These are phyloP conservation scores for Blastobasis adustella DNA, from an alignment of 2,888 invertebrate genomes.

Conservation along the genomic window DNA sequence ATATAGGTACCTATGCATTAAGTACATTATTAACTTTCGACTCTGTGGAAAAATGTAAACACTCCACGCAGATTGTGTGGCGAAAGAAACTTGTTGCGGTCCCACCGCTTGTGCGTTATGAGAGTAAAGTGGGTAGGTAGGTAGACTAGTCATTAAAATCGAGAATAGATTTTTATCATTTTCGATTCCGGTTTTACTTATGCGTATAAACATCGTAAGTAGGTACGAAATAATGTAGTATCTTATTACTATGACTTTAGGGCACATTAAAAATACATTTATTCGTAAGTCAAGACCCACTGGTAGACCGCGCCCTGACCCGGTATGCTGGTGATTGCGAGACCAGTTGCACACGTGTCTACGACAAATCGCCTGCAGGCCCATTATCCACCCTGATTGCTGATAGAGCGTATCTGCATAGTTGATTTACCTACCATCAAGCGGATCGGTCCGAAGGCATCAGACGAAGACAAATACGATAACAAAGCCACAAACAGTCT, in stretches of 20 bases:
- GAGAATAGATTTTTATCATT: neutral
- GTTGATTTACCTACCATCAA: neutral
- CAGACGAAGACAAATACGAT: neutral
- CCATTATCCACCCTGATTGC: slow-evolving; percentile 1
- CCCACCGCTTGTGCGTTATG: neutral
- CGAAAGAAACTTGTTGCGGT: neutral
- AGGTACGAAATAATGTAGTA: too few species aligned
- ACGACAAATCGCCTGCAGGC: slow-evolving; percentile 14
- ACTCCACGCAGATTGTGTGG: too few species aligned
- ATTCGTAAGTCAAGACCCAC: slow-evolving; percentile 42
- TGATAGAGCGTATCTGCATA: slow-evolving; percentile 2
- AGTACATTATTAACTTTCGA: too few species aligned
- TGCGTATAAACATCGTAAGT: neutral
- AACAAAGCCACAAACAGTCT: slow-evolving; percentile 2
- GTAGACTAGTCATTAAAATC: too few species aligned
- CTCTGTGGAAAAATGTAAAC: too few species aligned
- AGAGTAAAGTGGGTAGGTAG: too few species aligned
- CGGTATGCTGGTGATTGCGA: slow-evolving; percentile 55
- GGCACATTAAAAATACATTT: slow-evolving; percentile 25
- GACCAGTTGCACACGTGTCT: slow-evolving; percentile 48
- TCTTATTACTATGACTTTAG: neutral
- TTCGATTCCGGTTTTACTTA: neutral
- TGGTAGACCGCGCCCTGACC: slow-evolving; percentile 52
- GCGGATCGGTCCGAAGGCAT: neutral
- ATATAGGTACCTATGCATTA: too few species aligned